These are phyloP conservation scores for Phrynosoma platyrhinos DNA, from an alignment of 2,113 vertebrate genomes.

Conservation along the genomic window DNA sequence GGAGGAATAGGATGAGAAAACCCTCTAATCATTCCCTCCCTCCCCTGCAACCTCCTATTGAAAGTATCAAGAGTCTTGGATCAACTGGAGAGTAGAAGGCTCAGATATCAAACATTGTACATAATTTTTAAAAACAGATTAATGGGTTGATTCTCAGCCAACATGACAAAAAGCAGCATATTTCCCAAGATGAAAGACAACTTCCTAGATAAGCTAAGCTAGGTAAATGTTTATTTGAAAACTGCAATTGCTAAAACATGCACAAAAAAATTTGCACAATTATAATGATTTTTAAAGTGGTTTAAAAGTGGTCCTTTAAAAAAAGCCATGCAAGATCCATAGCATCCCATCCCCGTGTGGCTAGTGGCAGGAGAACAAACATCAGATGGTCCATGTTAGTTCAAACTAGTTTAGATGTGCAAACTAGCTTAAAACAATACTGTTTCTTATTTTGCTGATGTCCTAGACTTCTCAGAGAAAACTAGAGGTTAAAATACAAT, in stretches of 20 bases:
- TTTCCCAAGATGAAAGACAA: not conserved
- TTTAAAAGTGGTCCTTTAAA: too few species aligned
- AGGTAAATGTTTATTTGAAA: not conserved
- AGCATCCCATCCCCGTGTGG: too few species aligned
- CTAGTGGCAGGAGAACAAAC: too few species aligned
- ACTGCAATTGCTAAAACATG: not conserved
- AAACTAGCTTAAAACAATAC: too few species aligned
- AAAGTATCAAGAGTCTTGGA: not conserved
- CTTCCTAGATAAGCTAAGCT: not conserved
- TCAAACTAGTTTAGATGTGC: too few species aligned
- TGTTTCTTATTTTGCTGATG: too few species aligned
- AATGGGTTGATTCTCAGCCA: not conserved
- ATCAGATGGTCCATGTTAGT: too few species aligned
- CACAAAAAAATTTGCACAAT: not conserved
- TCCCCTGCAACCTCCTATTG: not conserved
- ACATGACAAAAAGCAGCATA: not conserved
- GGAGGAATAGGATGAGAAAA: too few species aligned
- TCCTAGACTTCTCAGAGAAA: too few species aligned
- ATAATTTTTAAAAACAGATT: not conserved
- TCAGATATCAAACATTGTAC: not conserved
- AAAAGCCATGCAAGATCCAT: too few species aligned
- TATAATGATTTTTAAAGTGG: conserved; percentile 47
- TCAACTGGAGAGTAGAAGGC: not conserved
- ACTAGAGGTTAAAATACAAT: too few species aligned
- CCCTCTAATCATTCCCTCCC: not conserved